phyloP scores from a whole-genome alignment of 2,888 invertebrate genomes.

The Phengaris arion region DNA sequence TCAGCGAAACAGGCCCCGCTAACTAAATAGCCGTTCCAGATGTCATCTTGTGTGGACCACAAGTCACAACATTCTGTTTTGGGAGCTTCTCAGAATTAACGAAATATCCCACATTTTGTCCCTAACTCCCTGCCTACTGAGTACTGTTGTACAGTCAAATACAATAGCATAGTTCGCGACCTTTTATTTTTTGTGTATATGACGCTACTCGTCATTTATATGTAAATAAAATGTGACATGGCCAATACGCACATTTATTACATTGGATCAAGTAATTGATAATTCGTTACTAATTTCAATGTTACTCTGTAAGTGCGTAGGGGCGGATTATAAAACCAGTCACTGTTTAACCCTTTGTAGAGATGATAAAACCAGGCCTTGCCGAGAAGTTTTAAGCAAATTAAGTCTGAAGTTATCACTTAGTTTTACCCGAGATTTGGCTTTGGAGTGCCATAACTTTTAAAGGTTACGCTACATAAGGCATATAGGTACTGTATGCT shows the following conservation, averaged over 20 bases:
- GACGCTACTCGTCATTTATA: neutral
- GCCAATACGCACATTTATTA: neutral
- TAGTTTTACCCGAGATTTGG: neutral
- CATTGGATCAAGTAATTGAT: neutral
- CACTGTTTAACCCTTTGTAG: slow-evolving; percentile 4
- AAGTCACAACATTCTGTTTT: neutral
- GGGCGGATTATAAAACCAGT: slow-evolving; percentile 2
- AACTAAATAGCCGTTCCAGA: slow-evolving; percentile 8
- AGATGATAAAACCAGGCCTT: neutral
- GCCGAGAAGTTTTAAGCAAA: neutral
- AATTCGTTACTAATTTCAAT: slow-evolving; percentile 3
- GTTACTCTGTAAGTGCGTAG: neutral
- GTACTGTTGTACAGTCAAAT: too few species aligned
- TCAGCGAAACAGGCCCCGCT: slow-evolving; percentile 49
- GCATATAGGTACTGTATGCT: too few species aligned
- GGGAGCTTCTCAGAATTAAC: neutral
- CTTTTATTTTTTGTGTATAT: too few species aligned
- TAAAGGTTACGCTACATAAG: neutral
- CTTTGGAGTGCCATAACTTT: neutral
- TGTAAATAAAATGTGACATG: neutral
- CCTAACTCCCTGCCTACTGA: neutral
- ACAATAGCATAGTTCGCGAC: too few species aligned
- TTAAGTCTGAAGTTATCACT: neutral
- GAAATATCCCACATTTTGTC: neutral
- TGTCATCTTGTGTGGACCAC: slow-evolving; percentile 22